Percentiles rank a stretch among this genome's conserved stretches.
Evolutionary conservation across 1,140 invertebrate genomes (phyloP).

Genomic region (Nixonia krombeini): DNA sequence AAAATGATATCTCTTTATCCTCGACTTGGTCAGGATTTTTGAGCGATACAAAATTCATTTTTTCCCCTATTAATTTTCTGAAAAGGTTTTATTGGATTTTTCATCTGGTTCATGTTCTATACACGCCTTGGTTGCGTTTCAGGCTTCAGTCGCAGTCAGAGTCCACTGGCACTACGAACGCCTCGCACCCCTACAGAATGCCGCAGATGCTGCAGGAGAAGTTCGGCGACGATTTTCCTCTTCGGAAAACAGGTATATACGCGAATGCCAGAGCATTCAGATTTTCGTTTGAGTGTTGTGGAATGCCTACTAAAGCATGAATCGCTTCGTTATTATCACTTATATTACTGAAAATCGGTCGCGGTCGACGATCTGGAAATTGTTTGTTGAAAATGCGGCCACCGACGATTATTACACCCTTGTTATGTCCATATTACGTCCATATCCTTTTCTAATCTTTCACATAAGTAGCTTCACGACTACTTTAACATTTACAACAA

Average conservation of each 20-base stretch:
- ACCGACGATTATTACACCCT: no score
- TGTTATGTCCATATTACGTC: no score
- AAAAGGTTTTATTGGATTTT: no score
- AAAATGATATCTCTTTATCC: no score
- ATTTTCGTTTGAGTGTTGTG: conserved; percentile 53
- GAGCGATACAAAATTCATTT: no score
- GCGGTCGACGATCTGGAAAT: not conserved
- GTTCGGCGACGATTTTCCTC: conserved; percentile 84
- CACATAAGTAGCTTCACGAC: no score
- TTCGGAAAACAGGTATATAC: conserved; percentile 91
- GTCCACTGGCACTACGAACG: conserved; percentile 69
- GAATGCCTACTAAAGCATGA: conserved; percentile 71
- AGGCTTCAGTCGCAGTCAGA: conserved; percentile 68
- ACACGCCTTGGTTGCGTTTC: conserved; percentile 18
- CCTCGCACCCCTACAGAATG: conserved; percentile 79
- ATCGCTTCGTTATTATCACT: conserved; percentile 57
- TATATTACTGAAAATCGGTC: conserved; percentile 23
- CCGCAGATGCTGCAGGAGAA: conserved; percentile 73
- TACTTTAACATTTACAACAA: no score
- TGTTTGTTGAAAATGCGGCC: no score
- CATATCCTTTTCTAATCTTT: no score
- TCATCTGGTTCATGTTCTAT: conserved; percentile 1
- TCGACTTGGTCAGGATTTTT: no score
- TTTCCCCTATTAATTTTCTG: no score
- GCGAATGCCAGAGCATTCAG: conserved; percentile 12